Evolutionary conservation across 1,140 invertebrate genomes (phyloP).

Genomic region (Aricia agestis): DNA sequence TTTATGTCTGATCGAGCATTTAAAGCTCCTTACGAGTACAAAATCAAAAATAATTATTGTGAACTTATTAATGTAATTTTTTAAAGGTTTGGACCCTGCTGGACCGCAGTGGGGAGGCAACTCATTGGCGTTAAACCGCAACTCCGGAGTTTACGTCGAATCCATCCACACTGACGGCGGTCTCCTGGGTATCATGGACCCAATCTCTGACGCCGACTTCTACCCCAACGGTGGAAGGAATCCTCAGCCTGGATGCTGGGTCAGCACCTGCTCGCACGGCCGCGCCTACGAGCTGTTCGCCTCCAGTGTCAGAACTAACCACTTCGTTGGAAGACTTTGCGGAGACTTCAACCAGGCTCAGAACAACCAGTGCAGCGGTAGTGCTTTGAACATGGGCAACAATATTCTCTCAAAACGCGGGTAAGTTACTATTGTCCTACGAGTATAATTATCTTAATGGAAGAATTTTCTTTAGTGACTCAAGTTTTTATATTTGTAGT

Average conservation of each 20-base stretch:
- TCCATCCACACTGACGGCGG: constrained; percentile 78
- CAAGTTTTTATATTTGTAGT: not conserved
- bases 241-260: constrained; percentile 78
- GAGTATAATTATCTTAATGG: not conserved
- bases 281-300: constrained; percentile 75
- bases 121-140: constrained; percentile 20
- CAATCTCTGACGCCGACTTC: constrained; percentile 72
- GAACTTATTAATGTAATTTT: not conserved
- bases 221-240: constrained; percentile 77
- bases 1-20: not conserved
- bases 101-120: constrained; percentile 68
- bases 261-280: constrained; percentile 71
- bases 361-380: constrained; percentile 39
- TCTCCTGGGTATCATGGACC: constrained; percentile 54
- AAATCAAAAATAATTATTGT: not conserved
- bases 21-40: not conserved
- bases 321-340: constrained; percentile 63
- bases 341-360: constrained; percentile 36
- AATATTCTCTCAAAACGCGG: constrained; percentile 46
- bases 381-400: constrained; percentile 44
- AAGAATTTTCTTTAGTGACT: not conserved
- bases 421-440: constrained; percentile 32
- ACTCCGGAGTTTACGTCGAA: constrained; percentile 25
- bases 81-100: constrained; percentile 79
- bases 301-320: constrained; percentile 71